Evolutionary conservation across 2,113 vertebrate genomes (phyloP), one percentile per base, ranked within the genome.

Genomic region (Gymnocephalus cernua): DNA sequence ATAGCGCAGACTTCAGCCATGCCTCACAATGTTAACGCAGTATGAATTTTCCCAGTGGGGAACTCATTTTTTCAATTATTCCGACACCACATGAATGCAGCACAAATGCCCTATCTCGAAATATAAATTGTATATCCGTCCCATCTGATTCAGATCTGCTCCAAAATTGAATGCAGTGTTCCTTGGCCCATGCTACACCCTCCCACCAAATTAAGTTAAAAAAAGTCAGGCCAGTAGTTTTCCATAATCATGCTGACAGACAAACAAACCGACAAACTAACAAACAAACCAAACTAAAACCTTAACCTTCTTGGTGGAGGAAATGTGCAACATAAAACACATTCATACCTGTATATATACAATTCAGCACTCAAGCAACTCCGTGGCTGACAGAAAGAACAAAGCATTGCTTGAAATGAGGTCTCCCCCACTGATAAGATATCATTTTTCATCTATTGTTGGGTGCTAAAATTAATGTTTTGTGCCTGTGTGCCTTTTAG

Each of bases 401-500:
- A 70, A 25, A 41, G 27, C 44, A 8, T 32, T 44, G 44, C 41
- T 50, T 44, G 27, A 70, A 59, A 47, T 64, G 45, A 71, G 6
- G 41, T 2, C 10, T 59, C 67, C n/a, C 63, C 23, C 27, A n/a
- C n/a, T 45, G 45, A 82, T 82, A 65, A 77, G 62, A 80, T 44
- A 47, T 76, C 6, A 75, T 80, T 61, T 70, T 67, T 64, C 47
- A 23, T 14, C 6, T 59, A 32, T 32, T 7, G 3, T 1, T 70
- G 57, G 73, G 51, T 74, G 56, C 66, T 76, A 38, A 68, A 80
- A 82, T 80, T 32, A 78, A 66, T 38, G 56, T 67, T 79, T 62
- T 59, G 38, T 29, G 45, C 15, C 51, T 3, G 21, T 3, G 3
- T 48, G 27, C 35, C 50, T 47, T 67, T 38, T 25, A n/a, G 32